Evolutionary conservation across 2,888 invertebrate genomes (phyloP), one percentile per base, ranked within the genome.

Genomic region (Pterostichus niger): DNA sequence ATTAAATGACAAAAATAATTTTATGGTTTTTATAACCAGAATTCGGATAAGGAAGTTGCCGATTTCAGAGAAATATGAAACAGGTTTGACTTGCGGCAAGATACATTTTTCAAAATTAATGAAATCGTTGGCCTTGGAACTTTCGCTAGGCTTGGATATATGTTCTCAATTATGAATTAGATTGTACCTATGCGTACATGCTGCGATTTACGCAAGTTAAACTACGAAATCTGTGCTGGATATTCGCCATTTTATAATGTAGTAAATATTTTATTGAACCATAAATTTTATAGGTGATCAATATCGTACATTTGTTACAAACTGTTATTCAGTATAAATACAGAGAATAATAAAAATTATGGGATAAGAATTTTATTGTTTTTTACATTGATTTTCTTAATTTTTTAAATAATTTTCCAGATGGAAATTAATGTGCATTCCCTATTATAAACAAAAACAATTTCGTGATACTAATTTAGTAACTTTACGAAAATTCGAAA

Each of bases 21-120:
- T 59, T 56, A 6, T 17, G 17, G 31, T 59, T 24, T 31, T 59
- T 59, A 59, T 6, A 4, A 17, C 24, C 0, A 59, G 11, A 59
- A 7, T 1, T 59, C 11, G 5, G 24, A 24, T 52, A 31, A 56
- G 56, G 56, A 56, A 56, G 56, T 56, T 24, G 17, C 24, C 3
- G 9, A 7, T 24, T 56, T 56, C 17, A 56, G 15, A 15, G 56
- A 15, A 59, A 59, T 40, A 40, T 40, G 7, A 31, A 44, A 6
- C 31, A 46, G 44, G 71, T 71, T 75, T 31, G 24, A 6, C 49
- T 10, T 44, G 17, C 15, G 17, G 46, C 44, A n/a, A 9, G 33
- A 31, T 49, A n/a, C 11, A 73, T 46, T 46, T 73, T 73, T 15
- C 24, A 73, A 73, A 73, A 73, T 71, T 13, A 71, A 35, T 71